These are phyloP conservation scores for Eulithis testata DNA, from an alignment of 2,888 invertebrate species.

Conservation along the genomic window DNA sequence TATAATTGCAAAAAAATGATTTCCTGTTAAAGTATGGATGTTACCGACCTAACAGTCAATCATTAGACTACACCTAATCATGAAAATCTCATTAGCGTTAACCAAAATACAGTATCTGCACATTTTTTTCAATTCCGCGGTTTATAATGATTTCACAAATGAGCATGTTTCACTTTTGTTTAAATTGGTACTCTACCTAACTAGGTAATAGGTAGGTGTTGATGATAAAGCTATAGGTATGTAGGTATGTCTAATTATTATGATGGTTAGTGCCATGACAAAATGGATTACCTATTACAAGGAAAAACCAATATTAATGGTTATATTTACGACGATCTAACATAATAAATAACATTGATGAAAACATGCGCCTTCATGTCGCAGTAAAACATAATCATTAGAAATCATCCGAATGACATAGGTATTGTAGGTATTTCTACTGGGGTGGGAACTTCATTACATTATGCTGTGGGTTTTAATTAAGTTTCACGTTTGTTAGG, in stretches of 20 bases:
- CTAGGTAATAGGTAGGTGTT: too few relatives aligned
- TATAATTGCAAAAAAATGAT: too few relatives aligned
- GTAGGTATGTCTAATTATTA: not conserved
- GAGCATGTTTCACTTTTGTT: too few relatives aligned
- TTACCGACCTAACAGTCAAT: too few relatives aligned
- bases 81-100: too few relatives aligned
- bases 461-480: slow-evolving; percentile 4
- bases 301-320: not conserved
- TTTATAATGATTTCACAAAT: too few relatives aligned
- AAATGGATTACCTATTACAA: not conserved
- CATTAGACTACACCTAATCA: too few relatives aligned
- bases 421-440: not conserved
- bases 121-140: too few relatives aligned
- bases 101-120: too few relatives aligned
- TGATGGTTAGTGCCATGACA: not conserved
- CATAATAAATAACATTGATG: not conserved
- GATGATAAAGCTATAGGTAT: too few relatives aligned
- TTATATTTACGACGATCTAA: not conserved
- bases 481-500: not conserved
- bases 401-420: slow-evolving; percentile 8
- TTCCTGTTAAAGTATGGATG: too few relatives aligned
- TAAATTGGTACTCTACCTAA: too few relatives aligned
- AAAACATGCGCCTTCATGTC: slow-evolving; percentile 1
- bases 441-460: slow-evolving; percentile 4
- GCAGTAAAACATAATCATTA: not conserved